A percentile compares a stretch with the other conserved stretches of the same genome.
These are phyloP conservation scores for Aphidius gifuensis DNA, from an alignment of 1,140 invertebrate species.

Conservation along the genomic window DNA sequence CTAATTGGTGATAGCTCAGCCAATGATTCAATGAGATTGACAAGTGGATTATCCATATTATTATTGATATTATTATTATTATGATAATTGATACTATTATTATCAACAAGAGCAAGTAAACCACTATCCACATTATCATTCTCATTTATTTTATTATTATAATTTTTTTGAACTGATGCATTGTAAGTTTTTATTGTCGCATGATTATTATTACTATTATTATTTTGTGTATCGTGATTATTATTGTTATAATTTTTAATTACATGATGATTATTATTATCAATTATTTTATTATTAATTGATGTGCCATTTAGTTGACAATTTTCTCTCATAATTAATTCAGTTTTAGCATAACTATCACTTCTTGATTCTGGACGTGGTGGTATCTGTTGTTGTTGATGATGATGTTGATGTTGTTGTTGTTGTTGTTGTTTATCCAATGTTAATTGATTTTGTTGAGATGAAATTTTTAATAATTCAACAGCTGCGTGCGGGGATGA, in stretches of 20 bases:
- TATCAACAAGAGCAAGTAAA: constrained; percentile 52
- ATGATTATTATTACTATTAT: constrained; percentile 24
- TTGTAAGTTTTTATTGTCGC: background rate
- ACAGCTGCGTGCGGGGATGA: constrained; percentile 42
- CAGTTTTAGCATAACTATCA: constrained; percentile 43
- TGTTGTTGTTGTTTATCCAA: constrained; percentile 32
- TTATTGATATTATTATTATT: constrained; percentile 5
- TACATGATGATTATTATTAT: constrained; percentile 15
- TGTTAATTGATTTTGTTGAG: constrained; percentile 29
- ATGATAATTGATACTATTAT: constrained; percentile 19
- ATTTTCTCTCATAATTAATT: constrained; percentile 42
- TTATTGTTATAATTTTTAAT: constrained; percentile 20
- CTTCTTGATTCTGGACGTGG: constrained; percentile 46
- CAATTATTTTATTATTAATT: constrained; percentile 4
- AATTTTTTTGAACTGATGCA: background rate
- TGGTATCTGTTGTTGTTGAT: constrained; percentile 35
- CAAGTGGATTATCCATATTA: constrained; percentile 39
- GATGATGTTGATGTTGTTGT: constrained; percentile 27
- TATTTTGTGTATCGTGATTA: constrained; percentile 33
- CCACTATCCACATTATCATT: constrained; percentile 42
- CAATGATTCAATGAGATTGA: constrained; percentile 52
- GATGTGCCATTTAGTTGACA: constrained; percentile 20
- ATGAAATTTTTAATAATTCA: constrained; percentile 37
- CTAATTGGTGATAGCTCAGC: constrained; percentile 46
- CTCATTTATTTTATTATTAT: constrained; percentile 8